Percentiles rank a stretch among this genome's conserved stretches.
phyloP scores from a whole-genome alignment of 2,797 vertebrate species.

The Octomys mimax region DNA sequence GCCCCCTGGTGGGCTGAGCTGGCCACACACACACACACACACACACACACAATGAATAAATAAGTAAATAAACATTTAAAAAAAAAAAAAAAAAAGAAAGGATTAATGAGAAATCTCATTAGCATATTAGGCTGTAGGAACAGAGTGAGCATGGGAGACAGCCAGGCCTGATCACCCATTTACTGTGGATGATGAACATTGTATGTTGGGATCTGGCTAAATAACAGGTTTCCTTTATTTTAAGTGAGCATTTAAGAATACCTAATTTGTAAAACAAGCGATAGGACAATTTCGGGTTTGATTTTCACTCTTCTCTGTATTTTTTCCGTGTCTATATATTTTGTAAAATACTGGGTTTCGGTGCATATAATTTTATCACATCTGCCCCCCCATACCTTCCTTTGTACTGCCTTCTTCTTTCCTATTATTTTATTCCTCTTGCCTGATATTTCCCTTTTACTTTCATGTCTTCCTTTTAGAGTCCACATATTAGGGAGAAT shows the following conservation, averaged over 20 bases:
- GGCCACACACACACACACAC: too few relatives aligned
- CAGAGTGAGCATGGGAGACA: not conserved
- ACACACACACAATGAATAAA: too few relatives aligned
- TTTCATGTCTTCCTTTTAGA: not conserved
- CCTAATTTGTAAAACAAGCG: constrained; percentile 12
- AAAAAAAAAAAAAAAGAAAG: too few relatives aligned
- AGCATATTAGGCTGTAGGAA: constrained; percentile 47
- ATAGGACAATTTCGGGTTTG: not conserved
- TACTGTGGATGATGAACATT: not conserved
- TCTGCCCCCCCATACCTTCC: not conserved
- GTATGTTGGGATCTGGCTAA: constrained; percentile 30
- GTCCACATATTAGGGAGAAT: not conserved
- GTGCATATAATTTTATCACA: not conserved
- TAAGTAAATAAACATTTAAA: too few relatives aligned
- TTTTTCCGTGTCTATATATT: not conserved
- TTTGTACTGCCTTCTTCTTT: not conserved
- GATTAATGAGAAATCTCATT: constrained; percentile 54
- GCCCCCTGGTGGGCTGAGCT: too few relatives aligned
- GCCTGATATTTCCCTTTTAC: not conserved
- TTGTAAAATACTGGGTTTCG: not conserved
- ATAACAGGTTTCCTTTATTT: not conserved
- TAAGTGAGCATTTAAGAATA: constrained; percentile 39
- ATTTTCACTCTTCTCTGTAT: not conserved
- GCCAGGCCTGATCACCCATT: not conserved
- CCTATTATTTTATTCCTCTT: not conserved